phyloP scores from a whole-genome alignment of 2,797 vertebrate genomes.

The Microctenopoma lineatum region DNA sequence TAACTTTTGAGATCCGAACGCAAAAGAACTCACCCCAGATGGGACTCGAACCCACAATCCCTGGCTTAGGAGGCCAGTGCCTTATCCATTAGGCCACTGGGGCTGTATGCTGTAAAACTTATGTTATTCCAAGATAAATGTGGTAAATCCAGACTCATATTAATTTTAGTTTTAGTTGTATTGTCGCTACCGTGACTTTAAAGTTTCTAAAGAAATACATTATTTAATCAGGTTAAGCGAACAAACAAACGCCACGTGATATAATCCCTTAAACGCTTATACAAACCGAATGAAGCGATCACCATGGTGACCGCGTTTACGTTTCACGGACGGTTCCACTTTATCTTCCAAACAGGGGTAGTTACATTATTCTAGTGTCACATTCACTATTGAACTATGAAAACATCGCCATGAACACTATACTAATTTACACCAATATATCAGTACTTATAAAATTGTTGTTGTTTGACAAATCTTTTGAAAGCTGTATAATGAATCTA shows the following conservation, averaged over 20 bases:
- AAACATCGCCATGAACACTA: fast-evolving
- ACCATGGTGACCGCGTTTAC: conserved; percentile 40
- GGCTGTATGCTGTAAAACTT: fast-evolving
- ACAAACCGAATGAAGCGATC: conserved; percentile 11
- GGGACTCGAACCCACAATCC: conserved; percentile 75
- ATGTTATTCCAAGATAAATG: too few species aligned
- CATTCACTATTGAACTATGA: background rate
- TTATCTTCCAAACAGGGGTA: conserved; percentile 13
- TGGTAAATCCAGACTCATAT: too few species aligned
- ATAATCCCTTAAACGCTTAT: background rate
- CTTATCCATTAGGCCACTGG: conserved; percentile 69
- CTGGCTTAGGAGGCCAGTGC: conserved; percentile 75
- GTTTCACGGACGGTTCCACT: conserved; percentile 44
- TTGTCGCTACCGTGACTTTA: too few species aligned
- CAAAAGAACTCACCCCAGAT: conserved; percentile 33
- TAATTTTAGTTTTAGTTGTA: too few species aligned
- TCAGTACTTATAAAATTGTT: fast-evolving
- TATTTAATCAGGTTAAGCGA: background rate
- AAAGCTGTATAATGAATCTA: fast-evolving
- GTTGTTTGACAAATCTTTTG: fast-evolving
- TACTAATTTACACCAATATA: fast-evolving
- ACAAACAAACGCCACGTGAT: fast-evolving
- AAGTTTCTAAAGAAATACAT: background rate
- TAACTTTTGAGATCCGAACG: too few species aligned
- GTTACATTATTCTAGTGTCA: background rate